Percentiles rank a stretch among this genome's conserved stretches.
Conservation (phyloP, 2,888 invertebrate species). For the Protodeltote pygarga region DNA sequence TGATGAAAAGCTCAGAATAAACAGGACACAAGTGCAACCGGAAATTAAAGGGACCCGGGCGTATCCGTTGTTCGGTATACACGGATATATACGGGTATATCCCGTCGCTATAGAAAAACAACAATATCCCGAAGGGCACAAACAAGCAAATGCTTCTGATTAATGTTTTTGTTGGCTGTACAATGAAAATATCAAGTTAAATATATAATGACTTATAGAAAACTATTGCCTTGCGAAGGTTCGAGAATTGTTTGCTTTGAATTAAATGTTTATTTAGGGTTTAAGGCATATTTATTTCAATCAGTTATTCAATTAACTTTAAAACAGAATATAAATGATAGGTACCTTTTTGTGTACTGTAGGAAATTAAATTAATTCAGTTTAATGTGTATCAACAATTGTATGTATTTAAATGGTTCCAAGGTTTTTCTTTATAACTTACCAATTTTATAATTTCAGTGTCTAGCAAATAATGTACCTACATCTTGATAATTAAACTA, state of each 20-base stretch:
- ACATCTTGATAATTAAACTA: too few relatives aligned
- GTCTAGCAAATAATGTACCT: too few relatives aligned
- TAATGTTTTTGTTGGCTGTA: slow-evolving; percentile 49
- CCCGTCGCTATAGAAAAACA: slow-evolving; percentile 59
- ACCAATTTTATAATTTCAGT: too few relatives aligned
- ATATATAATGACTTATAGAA: slow-evolving; percentile 29
- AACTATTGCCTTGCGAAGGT: slow-evolving; percentile 26
- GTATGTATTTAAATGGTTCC: too few relatives aligned
- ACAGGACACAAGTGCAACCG: slow-evolving; percentile 69
- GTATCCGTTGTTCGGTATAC: slow-evolving; percentile 56
- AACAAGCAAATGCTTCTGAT: slow-evolving; percentile 44
- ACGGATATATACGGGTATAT: slow-evolving; percentile 31
- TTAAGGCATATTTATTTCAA: background rate
- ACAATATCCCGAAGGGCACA: slow-evolving; percentile 51
- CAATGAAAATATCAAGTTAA: slow-evolving; percentile 38
- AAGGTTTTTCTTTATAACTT: too few relatives aligned
- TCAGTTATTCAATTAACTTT: too few relatives aligned
- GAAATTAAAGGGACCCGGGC: slow-evolving; percentile 73
- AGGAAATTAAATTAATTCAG: too few relatives aligned
- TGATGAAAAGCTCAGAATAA: slow-evolving; percentile 67
- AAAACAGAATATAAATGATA: too few relatives aligned
- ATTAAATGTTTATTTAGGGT: slow-evolving; percentile 10
- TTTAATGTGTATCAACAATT: too few relatives aligned
- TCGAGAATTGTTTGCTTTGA: background rate
- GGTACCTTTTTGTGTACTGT: too few relatives aligned